Evolutionary conservation across 2,797 vertebrate species (phyloP).

Genomic region (Synaphobranchus kaupii): DNA sequence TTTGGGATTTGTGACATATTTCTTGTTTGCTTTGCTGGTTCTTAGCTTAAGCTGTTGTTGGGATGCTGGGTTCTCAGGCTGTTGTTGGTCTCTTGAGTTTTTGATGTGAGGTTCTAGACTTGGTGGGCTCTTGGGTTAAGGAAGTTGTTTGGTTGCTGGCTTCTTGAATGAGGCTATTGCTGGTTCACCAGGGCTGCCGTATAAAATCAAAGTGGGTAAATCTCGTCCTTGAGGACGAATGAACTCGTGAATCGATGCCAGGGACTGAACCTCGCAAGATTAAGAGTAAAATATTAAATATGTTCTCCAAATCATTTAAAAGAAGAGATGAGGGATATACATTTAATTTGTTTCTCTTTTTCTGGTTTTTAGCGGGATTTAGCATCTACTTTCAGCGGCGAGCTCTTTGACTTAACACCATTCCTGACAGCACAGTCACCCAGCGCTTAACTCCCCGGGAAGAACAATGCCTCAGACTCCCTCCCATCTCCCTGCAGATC

Average conservation of each 20-base stretch:
- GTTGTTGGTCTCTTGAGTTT: background rate
- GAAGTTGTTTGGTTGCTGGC: background rate
- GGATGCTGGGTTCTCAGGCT: background rate
- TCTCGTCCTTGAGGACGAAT: background rate
- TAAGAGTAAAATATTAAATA: constrained; percentile 3
- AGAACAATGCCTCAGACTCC: constrained; percentile 6
- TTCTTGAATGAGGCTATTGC: background rate
- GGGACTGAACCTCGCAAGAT: background rate
- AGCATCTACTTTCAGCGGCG: background rate
- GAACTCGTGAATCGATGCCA: constrained; percentile 13
- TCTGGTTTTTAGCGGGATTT: background rate
- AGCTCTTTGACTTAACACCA: constrained; percentile 15
- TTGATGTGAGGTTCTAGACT: background rate
- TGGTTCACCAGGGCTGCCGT: background rate
- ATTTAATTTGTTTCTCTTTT: constrained; percentile 19
- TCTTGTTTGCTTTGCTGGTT: background rate
- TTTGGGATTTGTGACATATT: background rate
- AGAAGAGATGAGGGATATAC: constrained; percentile 10
- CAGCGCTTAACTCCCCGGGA: constrained; percentile 1
- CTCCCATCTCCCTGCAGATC: constrained; percentile 17
- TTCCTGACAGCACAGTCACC: constrained; percentile 16
- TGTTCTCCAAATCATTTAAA: background rate
- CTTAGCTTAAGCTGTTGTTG: background rate
- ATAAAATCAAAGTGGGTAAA: background rate
- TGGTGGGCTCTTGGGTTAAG: background rate